Evolutionary conservation across 2,113 vertebrate genomes (phyloP), one percentile per base, ranked within the genome.

Genomic region (Paratilapia polleni): DNA sequence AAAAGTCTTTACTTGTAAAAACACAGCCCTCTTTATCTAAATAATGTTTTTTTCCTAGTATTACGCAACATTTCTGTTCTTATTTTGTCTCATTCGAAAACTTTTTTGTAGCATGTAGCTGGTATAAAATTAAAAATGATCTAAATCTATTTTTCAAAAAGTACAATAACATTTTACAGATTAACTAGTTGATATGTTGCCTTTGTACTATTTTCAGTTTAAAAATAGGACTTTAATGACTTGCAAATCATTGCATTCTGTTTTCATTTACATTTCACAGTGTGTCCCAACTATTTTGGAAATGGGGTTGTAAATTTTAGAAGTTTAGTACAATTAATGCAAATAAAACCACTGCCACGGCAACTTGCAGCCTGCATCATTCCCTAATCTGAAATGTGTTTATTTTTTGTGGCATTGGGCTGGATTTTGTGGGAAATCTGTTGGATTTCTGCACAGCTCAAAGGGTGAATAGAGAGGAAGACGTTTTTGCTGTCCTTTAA

Each of bases 351-450:
- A 43, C 4, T 88, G 73, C 77, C 47, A 82, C 77, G 41, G 22
- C 8, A 0, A 58, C 49, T 79, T 82, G 84, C 73, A 60, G 81
- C 26, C 2, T 26, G 20, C 34, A 47, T 22, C 26, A 8, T 4
- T 61, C 34, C 60, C 38, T 24, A 81, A 80, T 49, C 70, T 34
- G 34, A 34, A 34, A 31, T 52, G 17, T 2, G 28, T 43, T 76
- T 80, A 26, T 86, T 90, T 85, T 86, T 22, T 1, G 36, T 28
- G n/a, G 78, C 31, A 85, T 20, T 12, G 19, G 12, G n/a, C 14
- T 28, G 11, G 60, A 85, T 82, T 84, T 78, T 70, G 80, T 78
- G 81, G 85, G 78, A 81, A 90, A 82, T 88, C 63, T 64, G 68
- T 34, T 59, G 76, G 62, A 82, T 84, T 86, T 88, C n/a, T 81